Evolutionary conservation across 1,140 invertebrate genomes (phyloP), one percentile per base, ranked within the genome.

Genomic region (Leguminivora glycinivorella): DNA sequence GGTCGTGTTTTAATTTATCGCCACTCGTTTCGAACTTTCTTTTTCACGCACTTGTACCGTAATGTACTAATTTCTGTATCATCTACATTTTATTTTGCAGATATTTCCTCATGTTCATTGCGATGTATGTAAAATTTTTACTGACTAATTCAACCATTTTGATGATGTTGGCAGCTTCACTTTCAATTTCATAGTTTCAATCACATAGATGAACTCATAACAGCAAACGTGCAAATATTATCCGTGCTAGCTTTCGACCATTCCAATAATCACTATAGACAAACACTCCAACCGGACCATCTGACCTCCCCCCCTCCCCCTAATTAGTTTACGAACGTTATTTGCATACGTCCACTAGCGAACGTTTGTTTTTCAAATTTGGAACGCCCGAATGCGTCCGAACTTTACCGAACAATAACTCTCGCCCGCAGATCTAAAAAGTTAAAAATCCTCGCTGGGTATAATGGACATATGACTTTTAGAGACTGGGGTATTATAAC

Each of bases 331-430:
- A 63, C 69, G 38, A 71, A 75, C 72, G 81, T 69, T 85, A 87
- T 88, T 87, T 83, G 83, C 83, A 81, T 85, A 80, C 85, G 81
- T 83, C 80, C 77, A 68, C 71, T 71, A 70, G n/a, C 56, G 72
- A 68, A 78, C 75, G 82, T 89, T 89, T 89, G 87, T 86, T 87
- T 89, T 88, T 84, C 76, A 76, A 79, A 87, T 87, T 83, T 79
- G 77, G 77, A 72, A 67, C 73, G 73, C 58, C 67, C 75, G 73
- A 71, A 43, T 56, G 69, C 67, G 12, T 26, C 69, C 70, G 66
- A 75, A 56, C 70, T 40, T 24, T 75, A 71, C 76, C 78, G 58
- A 63, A 63, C 58, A 63, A 63, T 63, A 63, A 29, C 25, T 52
- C 47, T 19, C 6, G 6, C 9, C 47, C 47, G 10, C 47, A 52